Percentiles rank a stretch among this genome's conserved stretches.
Evolutionary conservation across 2,797 vertebrate species (phyloP).

Genomic region (Microhierax caerulescens): DNA sequence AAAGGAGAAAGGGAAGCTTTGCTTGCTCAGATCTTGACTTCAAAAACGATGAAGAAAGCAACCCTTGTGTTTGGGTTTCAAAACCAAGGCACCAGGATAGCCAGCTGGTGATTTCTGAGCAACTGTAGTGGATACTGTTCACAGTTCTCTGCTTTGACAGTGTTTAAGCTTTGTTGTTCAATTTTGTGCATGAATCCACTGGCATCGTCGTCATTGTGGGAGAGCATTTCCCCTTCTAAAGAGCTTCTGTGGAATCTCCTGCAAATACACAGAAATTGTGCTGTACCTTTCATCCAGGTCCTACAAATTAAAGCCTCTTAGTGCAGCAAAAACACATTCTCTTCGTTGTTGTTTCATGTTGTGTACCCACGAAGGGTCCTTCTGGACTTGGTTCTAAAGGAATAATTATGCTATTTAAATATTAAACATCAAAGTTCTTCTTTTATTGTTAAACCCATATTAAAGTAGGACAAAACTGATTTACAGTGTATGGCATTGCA

Average conservation of each 20-base stretch:
- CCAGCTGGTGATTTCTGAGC: not conserved
- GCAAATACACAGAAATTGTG: not conserved
- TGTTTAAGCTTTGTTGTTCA: not conserved
- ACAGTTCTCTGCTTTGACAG: not conserved
- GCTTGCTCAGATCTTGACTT: not conserved
- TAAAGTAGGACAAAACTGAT: slow-evolving; percentile 14
- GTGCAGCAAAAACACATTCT: not conserved
- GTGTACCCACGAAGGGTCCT: not conserved
- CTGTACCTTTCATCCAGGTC: not conserved
- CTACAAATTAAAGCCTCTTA: not conserved
- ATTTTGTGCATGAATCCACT: not conserved
- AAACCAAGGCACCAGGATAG: not conserved
- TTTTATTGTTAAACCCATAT: slow-evolving; percentile 37
- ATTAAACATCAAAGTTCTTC: slow-evolving; percentile 27
- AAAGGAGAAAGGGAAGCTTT: not conserved
- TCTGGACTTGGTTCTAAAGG: not conserved
- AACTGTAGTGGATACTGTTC: not conserved
- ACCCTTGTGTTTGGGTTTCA: not conserved
- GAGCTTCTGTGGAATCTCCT: not conserved
- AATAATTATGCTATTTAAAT: slow-evolving; percentile 42
- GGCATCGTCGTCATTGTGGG: not conserved
- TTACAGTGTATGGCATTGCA: not conserved
- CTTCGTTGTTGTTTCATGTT: not conserved
- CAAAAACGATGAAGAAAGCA: not conserved
- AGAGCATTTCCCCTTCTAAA: not conserved